These are phyloP conservation scores for Zalophus californianus DNA, from an alignment of 2,797 vertebrate genomes.

Conservation along the genomic window DNA sequence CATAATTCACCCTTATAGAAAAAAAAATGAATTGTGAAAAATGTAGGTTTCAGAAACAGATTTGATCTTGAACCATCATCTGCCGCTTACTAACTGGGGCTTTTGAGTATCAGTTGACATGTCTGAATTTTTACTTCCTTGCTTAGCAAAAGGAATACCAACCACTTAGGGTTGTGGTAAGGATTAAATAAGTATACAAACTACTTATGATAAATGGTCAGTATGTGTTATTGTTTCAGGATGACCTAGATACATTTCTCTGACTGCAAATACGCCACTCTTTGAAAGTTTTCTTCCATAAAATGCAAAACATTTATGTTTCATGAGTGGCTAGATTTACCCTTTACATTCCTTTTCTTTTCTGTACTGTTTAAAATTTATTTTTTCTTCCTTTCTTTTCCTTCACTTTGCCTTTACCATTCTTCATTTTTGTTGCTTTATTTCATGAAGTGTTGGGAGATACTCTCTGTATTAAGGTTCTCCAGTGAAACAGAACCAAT, in stretches of 20 bases:
- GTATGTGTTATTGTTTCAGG: not conserved
- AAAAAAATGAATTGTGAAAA: not conserved
- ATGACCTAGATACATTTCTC: not conserved
- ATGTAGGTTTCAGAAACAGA: not conserved
- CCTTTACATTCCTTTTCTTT: not conserved
- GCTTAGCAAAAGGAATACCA: not conserved
- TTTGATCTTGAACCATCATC: not conserved
- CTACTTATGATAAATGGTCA: not conserved
- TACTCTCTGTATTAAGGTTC: not conserved
- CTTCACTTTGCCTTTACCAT: not conserved
- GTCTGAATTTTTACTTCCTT: not conserved
- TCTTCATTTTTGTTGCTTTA: not conserved
- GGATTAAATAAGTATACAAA: not conserved
- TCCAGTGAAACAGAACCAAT: not conserved
- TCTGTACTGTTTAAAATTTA: not conserved
- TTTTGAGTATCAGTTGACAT: not conserved
- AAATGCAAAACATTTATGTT: not conserved
- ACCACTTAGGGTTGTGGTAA: not conserved
- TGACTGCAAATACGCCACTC: not conserved
- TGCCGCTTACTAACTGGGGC: not conserved
- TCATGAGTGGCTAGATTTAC: not conserved
- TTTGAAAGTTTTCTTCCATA: not conserved
- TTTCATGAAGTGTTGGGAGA: not conserved
- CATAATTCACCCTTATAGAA: not conserved
- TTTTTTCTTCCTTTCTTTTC: not conserved